Evolutionary conservation across 2,888 invertebrate genomes (phyloP).

Genomic region (Thelaira solivaga): DNA sequence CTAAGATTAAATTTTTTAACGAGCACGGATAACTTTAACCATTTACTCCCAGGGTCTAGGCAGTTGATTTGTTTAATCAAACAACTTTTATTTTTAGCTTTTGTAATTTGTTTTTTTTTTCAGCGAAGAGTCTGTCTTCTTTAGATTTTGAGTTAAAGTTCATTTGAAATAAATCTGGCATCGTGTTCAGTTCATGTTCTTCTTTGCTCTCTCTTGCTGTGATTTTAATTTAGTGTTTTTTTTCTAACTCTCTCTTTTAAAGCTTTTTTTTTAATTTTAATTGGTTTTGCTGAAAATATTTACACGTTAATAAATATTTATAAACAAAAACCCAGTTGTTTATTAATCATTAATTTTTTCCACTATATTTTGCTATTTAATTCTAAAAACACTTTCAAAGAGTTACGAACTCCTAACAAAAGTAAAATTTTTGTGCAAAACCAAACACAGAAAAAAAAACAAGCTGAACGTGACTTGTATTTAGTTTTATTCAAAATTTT

Average conservation of each 20-base stretch:
- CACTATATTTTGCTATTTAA: not conserved
- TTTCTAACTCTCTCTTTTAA: not conserved
- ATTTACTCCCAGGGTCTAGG: too few relatives aligned
- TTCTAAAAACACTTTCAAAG: not conserved
- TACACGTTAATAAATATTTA: not conserved
- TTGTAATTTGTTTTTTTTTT: too few relatives aligned
- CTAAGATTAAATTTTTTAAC: too few relatives aligned
- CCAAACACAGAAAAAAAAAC: constrained; percentile 5
- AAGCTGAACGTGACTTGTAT: constrained; percentile 38
- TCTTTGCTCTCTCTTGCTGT: not conserved
- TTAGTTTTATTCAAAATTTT: not conserved
- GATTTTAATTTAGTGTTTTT: too few relatives aligned
- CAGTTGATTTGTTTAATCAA: too few relatives aligned
- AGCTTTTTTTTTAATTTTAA: not conserved
- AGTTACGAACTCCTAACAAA: not conserved
- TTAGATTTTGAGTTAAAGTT: too few relatives aligned
- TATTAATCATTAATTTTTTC: constrained; percentile 13
- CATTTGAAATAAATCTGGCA: too few relatives aligned
- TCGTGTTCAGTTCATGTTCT: not conserved
- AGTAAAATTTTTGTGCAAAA: not conserved
- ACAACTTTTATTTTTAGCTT: too few relatives aligned
- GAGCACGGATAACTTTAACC: too few relatives aligned
- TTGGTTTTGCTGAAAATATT: not conserved
- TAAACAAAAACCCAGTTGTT: constrained; percentile 43
- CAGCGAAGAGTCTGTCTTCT: too few relatives aligned